Base-by-base conservation (phyloP, 2,797 vertebrate genomes). In the Valencia hispanica region DNA sequence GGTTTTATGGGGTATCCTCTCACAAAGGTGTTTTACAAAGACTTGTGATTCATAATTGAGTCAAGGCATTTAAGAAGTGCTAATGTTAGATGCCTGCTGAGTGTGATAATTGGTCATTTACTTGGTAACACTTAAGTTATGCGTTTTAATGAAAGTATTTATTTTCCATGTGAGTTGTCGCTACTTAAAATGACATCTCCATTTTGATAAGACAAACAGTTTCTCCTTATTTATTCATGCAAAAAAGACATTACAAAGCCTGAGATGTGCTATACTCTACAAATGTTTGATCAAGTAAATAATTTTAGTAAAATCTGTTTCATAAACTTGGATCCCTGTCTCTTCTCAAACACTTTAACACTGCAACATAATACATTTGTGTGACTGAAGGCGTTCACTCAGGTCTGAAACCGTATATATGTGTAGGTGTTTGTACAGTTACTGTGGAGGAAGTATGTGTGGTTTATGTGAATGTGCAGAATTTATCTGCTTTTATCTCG, bases 11-110 rank as follows among this genome's bases (percentile, higher is more conserved):
- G 96, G 59, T 95, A 96, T 81, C 92, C 92, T 0, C 90, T 98
- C 63, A 96, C 96, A 36, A 95, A 95, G 71, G 96, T 97, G 78
- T 97, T 96, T 87, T 96, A 96, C 86, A 97, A 97, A 89, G 95
- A 97, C 83, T 89, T 97, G 87, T 96, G 85, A 94, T 68, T 25
- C 72, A 57, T 30, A 65, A 72, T 70, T 12, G 77, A 84, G 66
- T 68, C 22, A 34, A 48, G 9, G 39, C 50, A 76, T 12, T 43
- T 36, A 14, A 79, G 18, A 70, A 75, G 36, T 66, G 39, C 27
- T 34, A 70, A 66, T 11, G 6, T 2, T 76, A 41, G 17, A 75
- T 73, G 32, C 70, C 63, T 79, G 10, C 50, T 72, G 72, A 77
- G 51, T 48, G 17, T 75, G 20, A 72, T n/a, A 2, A 3, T 55